phyloP scores from a whole-genome alignment of 2,888 invertebrate genomes.

The Agrochola litura region DNA sequence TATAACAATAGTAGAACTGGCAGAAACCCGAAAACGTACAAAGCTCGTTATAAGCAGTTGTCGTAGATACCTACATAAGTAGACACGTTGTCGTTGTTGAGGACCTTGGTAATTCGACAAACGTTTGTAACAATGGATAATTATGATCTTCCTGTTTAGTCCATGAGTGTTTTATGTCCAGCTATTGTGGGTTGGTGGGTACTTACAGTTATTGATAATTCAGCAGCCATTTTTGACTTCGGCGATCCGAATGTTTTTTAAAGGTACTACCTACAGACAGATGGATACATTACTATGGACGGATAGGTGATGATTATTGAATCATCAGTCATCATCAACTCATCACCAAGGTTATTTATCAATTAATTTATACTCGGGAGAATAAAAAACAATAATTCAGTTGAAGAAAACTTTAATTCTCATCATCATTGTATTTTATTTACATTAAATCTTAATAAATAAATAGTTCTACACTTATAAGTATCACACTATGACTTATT shows the following conservation, averaged over 20 bases:
- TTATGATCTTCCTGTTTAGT: constrained; percentile 20
- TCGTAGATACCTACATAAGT: neutral
- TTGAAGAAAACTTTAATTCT: constrained; percentile 60
- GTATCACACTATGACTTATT: constrained; percentile 82
- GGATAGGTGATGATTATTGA: too few species aligned
- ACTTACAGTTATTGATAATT: too few species aligned
- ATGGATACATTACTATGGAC: too few species aligned
- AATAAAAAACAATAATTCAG: constrained; percentile 26
- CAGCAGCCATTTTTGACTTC: too few species aligned
- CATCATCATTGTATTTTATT: constrained; percentile 65
- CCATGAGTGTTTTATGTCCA: neutral
- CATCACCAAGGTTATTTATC: too few species aligned
- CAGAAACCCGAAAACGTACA: neutral
- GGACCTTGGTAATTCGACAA: neutral
- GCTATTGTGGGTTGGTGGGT: too few species aligned
- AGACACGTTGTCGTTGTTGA: neutral
- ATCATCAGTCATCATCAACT: too few species aligned
- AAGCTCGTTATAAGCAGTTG: neutral
- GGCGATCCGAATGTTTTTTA: too few species aligned
- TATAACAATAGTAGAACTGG: too few species aligned
- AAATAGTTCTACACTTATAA: constrained; percentile 69
- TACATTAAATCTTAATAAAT: constrained; percentile 69
- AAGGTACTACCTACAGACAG: too few species aligned
- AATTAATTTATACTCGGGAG: neutral
- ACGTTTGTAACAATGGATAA: constrained; percentile 21